Base-by-base conservation (phyloP, 2,797 vertebrate species). In the Sebastes trivittatus region DNA sequence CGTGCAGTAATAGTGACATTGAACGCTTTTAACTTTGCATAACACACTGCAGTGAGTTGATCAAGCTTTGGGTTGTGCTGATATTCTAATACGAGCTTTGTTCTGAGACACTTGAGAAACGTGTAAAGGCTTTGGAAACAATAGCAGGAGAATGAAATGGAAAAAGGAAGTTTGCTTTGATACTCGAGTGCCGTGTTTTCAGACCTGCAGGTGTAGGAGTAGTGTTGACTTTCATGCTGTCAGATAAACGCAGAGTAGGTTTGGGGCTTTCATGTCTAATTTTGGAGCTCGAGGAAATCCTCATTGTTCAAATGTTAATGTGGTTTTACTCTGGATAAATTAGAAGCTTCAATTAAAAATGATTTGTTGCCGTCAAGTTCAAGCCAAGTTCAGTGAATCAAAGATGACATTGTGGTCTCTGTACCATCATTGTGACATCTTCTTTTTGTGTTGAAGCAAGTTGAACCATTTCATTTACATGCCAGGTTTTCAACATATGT, bases 71-170 rank as follows among this genome's bases (percentile, higher is more conserved):
- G 70, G 54, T 22, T 69, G 63, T 6, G 74, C 29, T 55, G 55
- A 60, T 82, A 59, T 81, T 82, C 66, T 66, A 67, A 72, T 4
- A n/a, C 23, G 3, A n/a, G 69, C 68, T 85, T 85, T 89, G 82
- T 84, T 87, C 75, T 54, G 32, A 70, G 71, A 62, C 29, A 11
- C 77, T 73, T 29, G 62, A 66, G 80, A 36, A 36, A 36, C 2
- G 34, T 72, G 22, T 25, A 25, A 68, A 55, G 20, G 54, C 76
- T 84, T 23, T 42, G 49, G 68, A 89, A 75, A 81, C 73, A 81
- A 79, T 80, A 84, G 75, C 70, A 70, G 55, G 52, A 62, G 22
- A 82, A 75, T 60, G 30, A 82, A 72, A 69, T 4, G 6, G 14
- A 77, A 58, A 72, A 69, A 10, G 14, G 14, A 77, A 58, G 52